A percentile compares a stretch with the other conserved stretches of the same genome.
Conservation (phyloP, 2,113 vertebrate genomes). For the Argyrosomus japonicus region DNA sequence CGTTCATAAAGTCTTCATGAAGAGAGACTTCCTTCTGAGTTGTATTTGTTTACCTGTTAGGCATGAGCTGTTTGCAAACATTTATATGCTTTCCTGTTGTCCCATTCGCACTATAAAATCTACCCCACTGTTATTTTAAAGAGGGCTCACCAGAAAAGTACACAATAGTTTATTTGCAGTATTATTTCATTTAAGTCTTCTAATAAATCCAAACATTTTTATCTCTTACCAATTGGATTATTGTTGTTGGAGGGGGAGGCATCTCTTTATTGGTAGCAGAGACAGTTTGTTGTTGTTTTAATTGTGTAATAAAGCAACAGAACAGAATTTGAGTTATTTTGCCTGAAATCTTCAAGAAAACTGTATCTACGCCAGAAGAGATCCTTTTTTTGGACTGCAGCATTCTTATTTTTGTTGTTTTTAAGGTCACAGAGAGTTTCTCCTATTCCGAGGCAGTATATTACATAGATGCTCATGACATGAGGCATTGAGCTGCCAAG, state of each 20-base stretch:
- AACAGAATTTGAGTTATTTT: background rate
- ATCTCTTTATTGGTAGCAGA: background rate
- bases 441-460: slow-evolving; percentile 25
- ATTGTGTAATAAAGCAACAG: background rate
- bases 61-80: slow-evolving; percentile 25
- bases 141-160: slow-evolving; percentile 6
- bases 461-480: slow-evolving; percentile 49
- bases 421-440: slow-evolving; percentile 43
- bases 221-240: background rate
- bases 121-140: slow-evolving; percentile 17
- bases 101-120: slow-evolving; percentile 1
- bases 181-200: slow-evolving; percentile 39
- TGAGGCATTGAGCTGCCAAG: slow-evolving; percentile 27
- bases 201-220: slow-evolving; percentile 24
- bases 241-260: background rate
- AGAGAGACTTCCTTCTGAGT: background rate
- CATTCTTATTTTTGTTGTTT: background rate
- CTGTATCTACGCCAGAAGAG: background rate
- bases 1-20: slow-evolving; percentile 21
- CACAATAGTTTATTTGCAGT: slow-evolving; percentile 19
- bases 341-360: background rate
- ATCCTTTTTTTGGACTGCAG: background rate
- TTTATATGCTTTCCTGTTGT: slow-evolving; percentile 14
- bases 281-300: too few species aligned
- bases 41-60: slow-evolving; percentile 29